phyloP scores from a whole-genome alignment of 2,888 invertebrate species.

The Ormia ochracea region DNA sequence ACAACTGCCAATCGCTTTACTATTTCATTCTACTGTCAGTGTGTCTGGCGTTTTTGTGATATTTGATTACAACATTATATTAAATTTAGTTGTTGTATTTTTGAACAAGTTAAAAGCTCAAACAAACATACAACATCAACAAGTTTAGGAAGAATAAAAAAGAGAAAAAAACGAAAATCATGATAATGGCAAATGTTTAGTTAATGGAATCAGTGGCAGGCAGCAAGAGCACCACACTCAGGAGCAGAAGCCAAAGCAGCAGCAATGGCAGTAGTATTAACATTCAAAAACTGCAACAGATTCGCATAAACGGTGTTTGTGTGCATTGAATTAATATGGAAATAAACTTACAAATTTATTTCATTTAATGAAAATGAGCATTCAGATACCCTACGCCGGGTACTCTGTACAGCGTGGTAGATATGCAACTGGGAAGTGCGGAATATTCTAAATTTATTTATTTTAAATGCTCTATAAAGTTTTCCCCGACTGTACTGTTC shows the following conservation, averaged over 20 bases:
- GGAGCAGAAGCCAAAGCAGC: not conserved
- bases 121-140: slow-evolving; percentile 11
- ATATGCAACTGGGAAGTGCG: too few relatives aligned
- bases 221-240: not conserved
- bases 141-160: not conserved
- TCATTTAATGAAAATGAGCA: slow-evolving; percentile 32
- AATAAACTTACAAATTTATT: slow-evolving; percentile 58
- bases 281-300: slow-evolving; percentile 20
- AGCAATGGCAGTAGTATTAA: slow-evolving; percentile 21
- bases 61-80: slow-evolving; percentile 45
- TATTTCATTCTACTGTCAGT: slow-evolving; percentile 43
- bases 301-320: slow-evolving; percentile 19
- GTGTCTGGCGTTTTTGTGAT: slow-evolving; percentile 17
- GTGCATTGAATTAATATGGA: slow-evolving; percentile 46
- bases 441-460: too few relatives aligned
- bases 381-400: not conserved
- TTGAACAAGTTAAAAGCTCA: slow-evolving; percentile 27
- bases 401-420: too few relatives aligned
- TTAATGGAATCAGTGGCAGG: slow-evolving; percentile 46
- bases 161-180: not conserved
- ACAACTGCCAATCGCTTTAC: slow-evolving; percentile 39
- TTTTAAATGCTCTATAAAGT: too few relatives aligned
- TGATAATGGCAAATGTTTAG: slow-evolving; percentile 51
- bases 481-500: too few relatives aligned
- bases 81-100: slow-evolving; percentile 29